These are phyloP conservation scores for Parazoanthus swiftii DNA, from an alignment of 92 coral and sea anemone species.

Conservation along the genomic window DNA sequence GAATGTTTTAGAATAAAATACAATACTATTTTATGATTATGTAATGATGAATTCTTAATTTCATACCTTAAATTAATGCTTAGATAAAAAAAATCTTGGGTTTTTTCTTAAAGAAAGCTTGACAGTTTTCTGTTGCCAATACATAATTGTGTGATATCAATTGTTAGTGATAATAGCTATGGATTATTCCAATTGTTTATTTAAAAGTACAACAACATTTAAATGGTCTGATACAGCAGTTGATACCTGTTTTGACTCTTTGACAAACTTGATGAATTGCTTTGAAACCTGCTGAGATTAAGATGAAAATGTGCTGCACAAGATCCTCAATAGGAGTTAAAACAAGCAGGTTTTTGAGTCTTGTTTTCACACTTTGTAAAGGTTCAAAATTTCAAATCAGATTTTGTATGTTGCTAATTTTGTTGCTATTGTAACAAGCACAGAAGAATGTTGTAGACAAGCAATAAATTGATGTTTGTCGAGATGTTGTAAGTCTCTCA, in stretches of 20 bases:
- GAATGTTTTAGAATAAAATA: neutral
- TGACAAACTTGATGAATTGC: neutral
- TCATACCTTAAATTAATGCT: neutral
- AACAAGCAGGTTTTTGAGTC: neutral
- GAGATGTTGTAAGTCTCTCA: neutral
- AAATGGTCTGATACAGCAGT: neutral
- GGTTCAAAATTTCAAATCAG: neutral
- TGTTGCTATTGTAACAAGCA: neutral
- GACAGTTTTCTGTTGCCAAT: neutral
- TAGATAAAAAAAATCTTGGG: neutral
- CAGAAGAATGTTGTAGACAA: neutral
- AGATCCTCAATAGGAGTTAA: neutral
- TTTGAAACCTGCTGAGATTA: neutral
- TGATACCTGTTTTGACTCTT: neutral
- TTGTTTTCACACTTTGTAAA: neutral
- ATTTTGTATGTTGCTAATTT: neutral
- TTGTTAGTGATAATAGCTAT: neutral
- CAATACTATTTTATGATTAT: neutral
- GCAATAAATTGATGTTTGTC: neutral
- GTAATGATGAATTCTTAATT: neutral
- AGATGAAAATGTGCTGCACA: neutral
- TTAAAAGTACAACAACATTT: neutral
- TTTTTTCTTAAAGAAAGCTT: too few species aligned
- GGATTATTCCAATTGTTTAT: slow-evolving; percentile 9
- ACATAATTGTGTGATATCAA: neutral